Evolutionary conservation across 2,113 vertebrate genomes (phyloP), one percentile per base, ranked within the genome.

Genomic region (Raja brachyura): DNA sequence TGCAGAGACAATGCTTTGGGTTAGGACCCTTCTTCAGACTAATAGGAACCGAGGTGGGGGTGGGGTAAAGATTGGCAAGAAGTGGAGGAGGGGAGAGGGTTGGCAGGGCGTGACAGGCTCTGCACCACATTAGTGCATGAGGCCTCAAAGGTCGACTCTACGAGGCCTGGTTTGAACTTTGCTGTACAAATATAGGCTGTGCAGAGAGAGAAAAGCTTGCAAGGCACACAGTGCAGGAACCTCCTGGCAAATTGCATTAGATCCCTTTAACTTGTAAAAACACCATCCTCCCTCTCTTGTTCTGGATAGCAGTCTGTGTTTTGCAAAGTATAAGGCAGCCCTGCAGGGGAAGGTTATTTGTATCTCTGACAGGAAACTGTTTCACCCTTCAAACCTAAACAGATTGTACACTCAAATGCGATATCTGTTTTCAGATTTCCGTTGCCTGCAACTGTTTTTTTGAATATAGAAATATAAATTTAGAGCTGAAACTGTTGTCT

Each of bases 351-450:
- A 88, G 14, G 59, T 28, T 88, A 88, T 66, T 66, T 88, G 83
- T 66, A 88, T 63, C 83, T 13, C 59, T 88, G 83, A 66, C 83
- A 88, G 83, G 83, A 88, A 88, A 63, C 83, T 88, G 59, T 14
- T 86, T 88, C 59, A 28, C 59, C 13, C 83, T 63, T 88, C 83
- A 88, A 31, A 13, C 63, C 59, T 33, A 63, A 88, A 66, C 83
- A 88, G 83, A 63, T 88, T 88, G 28, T 31, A n/a, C n/a, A 31
- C 28, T 88, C 59, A 88, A 88, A 88, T n/a, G 83, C 56, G 6
- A 14, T 31, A 28, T 88, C 59, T 88, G 83, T 66, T 88, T 88
- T 63, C 83, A 88, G 28, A 88, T 63, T 88, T 88, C 83, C 83
- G 83, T 88, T 31, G 28, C 83, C n/a, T 88, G 59, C 83, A 88